phyloP scores from a whole-genome alignment of 2,113 vertebrate species.

The Nicator chloris region DNA sequence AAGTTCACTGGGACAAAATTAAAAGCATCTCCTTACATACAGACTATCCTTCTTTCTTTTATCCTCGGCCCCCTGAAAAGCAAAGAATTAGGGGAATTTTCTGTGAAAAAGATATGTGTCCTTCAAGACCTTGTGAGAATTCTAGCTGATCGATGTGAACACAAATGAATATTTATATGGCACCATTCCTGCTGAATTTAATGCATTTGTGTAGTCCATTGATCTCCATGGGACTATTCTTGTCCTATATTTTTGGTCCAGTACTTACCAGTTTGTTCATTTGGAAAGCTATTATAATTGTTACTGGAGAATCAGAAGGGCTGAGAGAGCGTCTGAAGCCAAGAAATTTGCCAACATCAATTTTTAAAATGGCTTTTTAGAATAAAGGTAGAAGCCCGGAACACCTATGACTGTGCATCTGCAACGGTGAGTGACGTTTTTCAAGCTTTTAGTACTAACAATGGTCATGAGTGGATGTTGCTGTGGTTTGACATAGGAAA shows the following conservation, averaged over 20 bases:
- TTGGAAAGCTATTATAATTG: background rate
- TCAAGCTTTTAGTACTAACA: background rate
- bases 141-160: background rate
- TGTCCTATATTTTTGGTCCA: background rate
- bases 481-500: background rate
- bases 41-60: background rate
- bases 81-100: background rate
- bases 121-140: background rate
- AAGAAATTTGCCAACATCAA: background rate
- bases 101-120: background rate
- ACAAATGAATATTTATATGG: background rate
- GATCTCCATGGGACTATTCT: background rate
- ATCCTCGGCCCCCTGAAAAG: background rate
- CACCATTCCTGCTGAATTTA: background rate
- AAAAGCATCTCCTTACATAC: background rate
- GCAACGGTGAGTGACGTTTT: background rate
- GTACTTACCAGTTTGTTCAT: background rate
- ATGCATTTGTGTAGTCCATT: background rate
- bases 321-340: background rate
- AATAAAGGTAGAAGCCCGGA: background rate
- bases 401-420: background rate
- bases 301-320: background rate
- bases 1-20: background rate
- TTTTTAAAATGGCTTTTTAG: background rate
- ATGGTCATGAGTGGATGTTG: background rate